These are phyloP conservation scores for Agonum fuliginosum DNA, from an alignment of 2,888 invertebrate species.

Conservation along the genomic window DNA sequence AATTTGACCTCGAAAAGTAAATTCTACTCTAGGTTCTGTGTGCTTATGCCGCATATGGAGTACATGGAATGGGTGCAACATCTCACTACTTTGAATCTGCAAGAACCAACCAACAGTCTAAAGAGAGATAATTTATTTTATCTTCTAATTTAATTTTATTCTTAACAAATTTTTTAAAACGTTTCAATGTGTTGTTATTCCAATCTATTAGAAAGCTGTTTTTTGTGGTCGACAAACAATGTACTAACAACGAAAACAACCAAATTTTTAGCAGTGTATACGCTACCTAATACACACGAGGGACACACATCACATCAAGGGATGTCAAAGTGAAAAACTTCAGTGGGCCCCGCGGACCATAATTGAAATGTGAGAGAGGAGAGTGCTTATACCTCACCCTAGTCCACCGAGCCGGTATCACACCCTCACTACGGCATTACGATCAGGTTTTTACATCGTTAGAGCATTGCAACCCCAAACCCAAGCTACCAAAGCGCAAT, in stretches of 20 bases:
- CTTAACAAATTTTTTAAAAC: too few relatives aligned
- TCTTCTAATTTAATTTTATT: too few relatives aligned
- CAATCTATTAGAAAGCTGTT: too few relatives aligned
- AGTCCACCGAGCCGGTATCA: neutral
- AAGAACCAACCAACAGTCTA: too few relatives aligned
- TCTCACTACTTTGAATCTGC: too few relatives aligned
- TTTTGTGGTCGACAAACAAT: neutral
- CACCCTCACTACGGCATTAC: conserved; percentile 45
- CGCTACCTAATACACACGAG: neutral
- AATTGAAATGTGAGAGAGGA: conserved; percentile 65
- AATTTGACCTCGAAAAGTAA: too few relatives aligned
- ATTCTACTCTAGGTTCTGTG: too few relatives aligned
- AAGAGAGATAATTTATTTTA: too few relatives aligned
- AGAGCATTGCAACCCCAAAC: conserved; percentile 39
- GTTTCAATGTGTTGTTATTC: too few relatives aligned
- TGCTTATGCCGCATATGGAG: too few relatives aligned
- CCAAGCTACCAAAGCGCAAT: conserved; percentile 23
- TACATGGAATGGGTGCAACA: too few relatives aligned
- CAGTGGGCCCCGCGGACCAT: conserved; percentile 64
- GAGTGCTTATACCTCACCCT: neutral
- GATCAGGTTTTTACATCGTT: conserved; percentile 54
- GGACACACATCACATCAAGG: conserved; percentile 55
- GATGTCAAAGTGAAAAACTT: conserved; percentile 66
- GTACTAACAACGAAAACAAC: neutral
- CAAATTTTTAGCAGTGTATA: conserved; percentile 7